phyloP scores from a whole-genome alignment of 2,888 invertebrate genomes.

The Mamestra brassicae region DNA sequence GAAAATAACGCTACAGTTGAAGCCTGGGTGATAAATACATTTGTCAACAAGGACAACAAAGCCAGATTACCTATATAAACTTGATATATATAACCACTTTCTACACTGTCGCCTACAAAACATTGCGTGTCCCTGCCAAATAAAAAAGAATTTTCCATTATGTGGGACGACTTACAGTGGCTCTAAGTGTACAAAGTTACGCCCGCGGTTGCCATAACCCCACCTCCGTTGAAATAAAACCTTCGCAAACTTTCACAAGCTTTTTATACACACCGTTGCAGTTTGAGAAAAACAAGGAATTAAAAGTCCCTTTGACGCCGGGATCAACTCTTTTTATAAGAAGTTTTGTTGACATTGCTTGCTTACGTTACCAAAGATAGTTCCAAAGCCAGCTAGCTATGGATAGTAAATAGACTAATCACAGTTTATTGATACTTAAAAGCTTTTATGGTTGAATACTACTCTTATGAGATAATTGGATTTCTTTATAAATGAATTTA shows the following conservation, averaged over 20 bases:
- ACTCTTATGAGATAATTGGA: not conserved
- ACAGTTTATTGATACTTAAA: not conserved
- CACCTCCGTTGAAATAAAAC: conserved; percentile 78
- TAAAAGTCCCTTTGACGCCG: conserved; percentile 71
- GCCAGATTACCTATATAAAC: conserved; percentile 65
- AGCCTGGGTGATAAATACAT: conserved; percentile 65
- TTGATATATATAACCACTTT: conserved; percentile 56
- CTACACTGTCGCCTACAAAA: conserved; percentile 69
- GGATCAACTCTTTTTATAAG: conserved; percentile 65
- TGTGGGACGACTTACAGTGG: conserved; percentile 79
- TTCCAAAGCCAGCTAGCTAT: not conserved
- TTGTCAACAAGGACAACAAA: conserved; percentile 66
- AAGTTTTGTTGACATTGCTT: conserved; percentile 28
- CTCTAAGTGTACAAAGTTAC: conserved; percentile 82
- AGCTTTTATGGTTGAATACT: not conserved
- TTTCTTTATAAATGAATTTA: not conserved
- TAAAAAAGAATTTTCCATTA: conserved; percentile 82
- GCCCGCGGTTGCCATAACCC: conserved; percentile 75
- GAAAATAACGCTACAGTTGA: conserved; percentile 55
- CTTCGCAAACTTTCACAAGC: conserved; percentile 75
- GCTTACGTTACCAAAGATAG: conserved; percentile 22
- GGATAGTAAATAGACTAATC: not conserved
- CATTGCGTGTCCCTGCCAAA: conserved; percentile 74
- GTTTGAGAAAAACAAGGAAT: conserved; percentile 76
- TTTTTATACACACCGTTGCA: conserved; percentile 79